Base-by-base conservation (phyloP, 2,797 vertebrate species). In the Gymnoscopelus braueri region DNA sequence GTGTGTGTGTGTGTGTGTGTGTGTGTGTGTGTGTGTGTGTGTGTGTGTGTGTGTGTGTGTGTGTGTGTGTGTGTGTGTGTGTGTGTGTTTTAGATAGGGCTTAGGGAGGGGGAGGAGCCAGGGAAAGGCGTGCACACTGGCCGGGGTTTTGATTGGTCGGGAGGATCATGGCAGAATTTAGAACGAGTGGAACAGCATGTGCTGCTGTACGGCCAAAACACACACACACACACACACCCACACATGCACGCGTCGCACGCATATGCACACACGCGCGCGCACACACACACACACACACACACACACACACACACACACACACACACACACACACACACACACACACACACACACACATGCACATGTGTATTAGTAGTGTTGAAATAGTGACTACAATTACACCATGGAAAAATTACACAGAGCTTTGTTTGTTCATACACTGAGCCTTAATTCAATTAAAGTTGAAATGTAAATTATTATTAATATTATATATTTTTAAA, bases 101-200 rank as follows among this genome's bases (percentile, higher is more conserved):
- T n/a, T 19, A 26, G 23, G 56, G 39, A 11, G 13, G 64, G 71
- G 69, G 80, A 26, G 59, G 63, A 63, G 61, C 23, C 15, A 60
- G 6, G 35, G 65, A 73, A 80, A 82, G 90, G 90, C 74, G 88
- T 91, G 89, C 51, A 49, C 44, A 13, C 57, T 4, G 7, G 15
- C 60, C 54, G 55, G 58, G 23, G 29, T 66, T 76, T 24, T 61
- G 83, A 93, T 93, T 93, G 91, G 92, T 53, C 69, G 62, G 75
- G 55, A 66, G 50, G 59, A 48, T 7, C 4, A 39, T 75, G 77
- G 75, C 75, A 87, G 82, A 86, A 89, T 88, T 80, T 81, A 75
- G 80, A 75, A 66, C 63, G 13, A 74, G 68, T 52, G 63, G 83
- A 82, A 88, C 80, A 78, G 39, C 84, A 90, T 86, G 86, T 85